Conservation (phyloP, 2,888 invertebrate genomes). For the Atrina japonica region DNA sequence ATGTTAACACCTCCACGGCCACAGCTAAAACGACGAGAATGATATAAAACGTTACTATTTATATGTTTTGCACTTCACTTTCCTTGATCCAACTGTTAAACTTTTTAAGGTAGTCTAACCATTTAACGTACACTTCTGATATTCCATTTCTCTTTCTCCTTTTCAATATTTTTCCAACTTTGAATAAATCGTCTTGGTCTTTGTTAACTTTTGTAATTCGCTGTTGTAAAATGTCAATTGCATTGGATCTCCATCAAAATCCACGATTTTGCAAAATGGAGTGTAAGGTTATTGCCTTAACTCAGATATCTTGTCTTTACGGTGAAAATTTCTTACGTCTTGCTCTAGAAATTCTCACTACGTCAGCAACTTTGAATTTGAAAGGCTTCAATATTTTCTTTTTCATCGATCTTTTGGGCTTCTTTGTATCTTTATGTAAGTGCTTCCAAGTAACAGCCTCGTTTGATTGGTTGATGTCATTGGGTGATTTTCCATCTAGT, state of each 20-base stretch:
- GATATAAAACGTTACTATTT: conserved; percentile 11
- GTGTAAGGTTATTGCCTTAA: too few relatives aligned
- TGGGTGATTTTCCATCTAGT: conserved; percentile 29
- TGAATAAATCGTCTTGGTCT: conserved; percentile 23
- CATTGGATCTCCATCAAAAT: conserved; percentile 27
- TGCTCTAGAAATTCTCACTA: too few relatives aligned
- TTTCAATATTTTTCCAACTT: conserved; percentile 32
- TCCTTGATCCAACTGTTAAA: conserved; percentile 34
- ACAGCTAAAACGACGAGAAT: too few relatives aligned
- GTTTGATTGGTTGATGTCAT: conserved; percentile 20
- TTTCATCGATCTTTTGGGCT: too few relatives aligned
- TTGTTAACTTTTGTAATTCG: conserved; percentile 27
- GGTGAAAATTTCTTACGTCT: conserved; percentile 14
- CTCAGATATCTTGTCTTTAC: conserved; percentile 23
- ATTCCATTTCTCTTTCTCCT: conserved; percentile 30
- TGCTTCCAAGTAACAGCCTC: conserved; percentile 30
- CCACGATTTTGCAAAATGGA: conserved; percentile 22
- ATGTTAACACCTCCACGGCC: too few relatives aligned
- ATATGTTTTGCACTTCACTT: conserved; percentile 19
- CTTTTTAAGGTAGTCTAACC: conserved; percentile 34
- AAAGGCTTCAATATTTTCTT: too few relatives aligned
- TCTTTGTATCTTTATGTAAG: conserved; percentile 30
- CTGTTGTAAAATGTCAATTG: conserved; percentile 21
- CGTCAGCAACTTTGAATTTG: too few relatives aligned
- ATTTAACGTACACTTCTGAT: conserved; percentile 34